phyloP scores from a whole-genome alignment of 2,113 vertebrate species.

The Apodemus speciosus region DNA sequence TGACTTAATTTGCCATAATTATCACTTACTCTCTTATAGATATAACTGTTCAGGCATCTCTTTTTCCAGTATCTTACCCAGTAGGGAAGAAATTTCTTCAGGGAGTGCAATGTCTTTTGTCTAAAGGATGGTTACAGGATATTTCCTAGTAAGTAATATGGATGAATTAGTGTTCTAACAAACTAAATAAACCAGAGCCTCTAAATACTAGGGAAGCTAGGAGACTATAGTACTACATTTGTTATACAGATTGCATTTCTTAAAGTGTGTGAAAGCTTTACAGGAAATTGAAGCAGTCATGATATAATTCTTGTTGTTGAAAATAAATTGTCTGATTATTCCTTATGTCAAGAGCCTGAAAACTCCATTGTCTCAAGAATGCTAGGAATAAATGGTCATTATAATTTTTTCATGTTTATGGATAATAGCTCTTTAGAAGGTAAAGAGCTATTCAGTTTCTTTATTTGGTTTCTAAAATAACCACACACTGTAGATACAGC shows the following conservation, averaged over 20 bases:
- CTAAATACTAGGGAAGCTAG: background rate
- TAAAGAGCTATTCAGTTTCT: too few species aligned
- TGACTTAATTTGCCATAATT: conserved; percentile 27
- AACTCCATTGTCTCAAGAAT: conserved; percentile 20
- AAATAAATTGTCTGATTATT: conserved; percentile 38
- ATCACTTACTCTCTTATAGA: background rate
- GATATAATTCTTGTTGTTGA: conserved; percentile 47
- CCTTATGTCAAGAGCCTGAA: background rate
- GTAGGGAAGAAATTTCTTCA: conserved; percentile 39
- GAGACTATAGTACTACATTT: background rate
- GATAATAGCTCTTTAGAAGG: background rate
- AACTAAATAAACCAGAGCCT: background rate
- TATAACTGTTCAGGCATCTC: background rate
- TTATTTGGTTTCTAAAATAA: background rate
- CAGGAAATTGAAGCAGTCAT: conserved; percentile 28
- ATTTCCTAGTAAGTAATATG: background rate
- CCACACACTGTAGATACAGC: background rate
- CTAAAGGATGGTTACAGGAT: background rate
- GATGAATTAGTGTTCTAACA: conserved; percentile 9
- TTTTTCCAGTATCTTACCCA: rapidly evolving
- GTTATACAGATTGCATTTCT: background rate
- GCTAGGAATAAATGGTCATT: background rate
- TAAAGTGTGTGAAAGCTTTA: background rate
- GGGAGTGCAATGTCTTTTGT: background rate
- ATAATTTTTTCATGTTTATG: background rate